Base-by-base conservation (phyloP, 2,797 vertebrate genomes). In the Sebastes vulpes region DNA sequence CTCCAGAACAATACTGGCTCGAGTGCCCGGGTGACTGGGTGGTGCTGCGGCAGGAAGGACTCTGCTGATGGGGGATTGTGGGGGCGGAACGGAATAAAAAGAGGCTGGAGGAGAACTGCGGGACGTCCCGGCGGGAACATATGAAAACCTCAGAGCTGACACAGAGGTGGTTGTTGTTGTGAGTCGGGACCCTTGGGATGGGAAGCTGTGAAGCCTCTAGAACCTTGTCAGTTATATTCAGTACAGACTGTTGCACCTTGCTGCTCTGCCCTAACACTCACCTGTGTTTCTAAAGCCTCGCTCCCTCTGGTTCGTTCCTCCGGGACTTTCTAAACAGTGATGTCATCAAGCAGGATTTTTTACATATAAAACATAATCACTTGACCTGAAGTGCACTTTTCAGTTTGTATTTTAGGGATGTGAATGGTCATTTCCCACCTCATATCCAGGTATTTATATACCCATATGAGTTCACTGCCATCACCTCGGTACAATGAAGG, bases 151-250 rank as follows among this genome's bases (percentile, higher is more conserved):
- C 42, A 61, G 64, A 54, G 65, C 65, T 48, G 35, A 35, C 28
- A 29, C 42, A 0, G 42, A 59, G 25, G 16, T 32, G 25, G 5
- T 72, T 35, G 73, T 65, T 92, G 68, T 85, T 84, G 48, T 56
- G 25, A 20, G 46, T 2, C 1, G 9, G 46, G 18, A 28, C 75
- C 66, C 87, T 65, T 20, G 90, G 80, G 89, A 54, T 10, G 53
- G 14, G 48, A 52, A 3, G 25, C 18, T 57, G 53, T 18, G 53
- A 46, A 10, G 38, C 20, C 42, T 59, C 38, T 28, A 38, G 59
- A 31, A 72, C 28, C 52, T 3, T 18, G 9, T 65, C 69, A 42
- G 23, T 54, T 20, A 58, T 46, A 54, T 52, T 64, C 16, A 3
- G 46, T 7, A 12, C 28, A 42, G 64, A 52, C 38, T 57, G 54